Conservation (phyloP, 2,113 vertebrate genomes). For the Sturnira hondurensis region DNA sequence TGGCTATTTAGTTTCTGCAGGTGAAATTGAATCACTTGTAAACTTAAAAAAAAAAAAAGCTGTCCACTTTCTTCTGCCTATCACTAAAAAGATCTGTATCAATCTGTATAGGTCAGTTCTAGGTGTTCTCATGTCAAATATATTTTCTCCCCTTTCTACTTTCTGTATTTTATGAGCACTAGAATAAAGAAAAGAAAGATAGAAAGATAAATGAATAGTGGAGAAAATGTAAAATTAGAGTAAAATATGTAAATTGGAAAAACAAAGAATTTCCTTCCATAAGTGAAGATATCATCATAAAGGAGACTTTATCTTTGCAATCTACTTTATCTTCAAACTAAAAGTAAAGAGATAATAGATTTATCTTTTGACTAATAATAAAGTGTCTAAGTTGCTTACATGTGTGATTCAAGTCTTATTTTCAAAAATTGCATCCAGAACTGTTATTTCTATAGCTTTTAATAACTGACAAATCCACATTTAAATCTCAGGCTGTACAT, state of each 20-base stretch:
- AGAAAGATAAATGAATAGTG: constrained; percentile 24
- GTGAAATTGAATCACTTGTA: constrained; percentile 78
- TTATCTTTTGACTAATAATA: constrained; percentile 54
- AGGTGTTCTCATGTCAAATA: neutral
- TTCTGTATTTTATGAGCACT: constrained; percentile 23
- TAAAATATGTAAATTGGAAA: constrained; percentile 67
- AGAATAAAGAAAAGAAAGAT: constrained; percentile 30
- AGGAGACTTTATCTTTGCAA: constrained; percentile 14
- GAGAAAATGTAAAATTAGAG: constrained; percentile 46
- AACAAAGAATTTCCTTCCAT: constrained; percentile 30
- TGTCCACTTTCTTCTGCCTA: constrained; percentile 76
- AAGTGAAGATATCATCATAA: constrained; percentile 52
- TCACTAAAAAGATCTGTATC: constrained; percentile 42
- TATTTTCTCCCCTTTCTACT: neutral
- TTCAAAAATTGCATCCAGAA: constrained; percentile 67
- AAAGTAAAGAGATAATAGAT: constrained; percentile 61
- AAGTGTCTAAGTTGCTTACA: constrained; percentile 44
- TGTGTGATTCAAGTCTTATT: constrained; percentile 57
- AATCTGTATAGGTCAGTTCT: neutral
- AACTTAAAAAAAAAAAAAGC: constrained; percentile 55
- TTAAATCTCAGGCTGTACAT: constrained; percentile 64
- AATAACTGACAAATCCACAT: constrained; percentile 72
- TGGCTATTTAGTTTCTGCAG: constrained; percentile 74
- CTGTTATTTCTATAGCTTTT: constrained; percentile 71
- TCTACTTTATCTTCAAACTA: constrained; percentile 65